Evolutionary conservation across 2,888 invertebrate genomes (phyloP), one percentile per base, ranked within the genome.

Genomic region (Sympetrum striolatum): DNA sequence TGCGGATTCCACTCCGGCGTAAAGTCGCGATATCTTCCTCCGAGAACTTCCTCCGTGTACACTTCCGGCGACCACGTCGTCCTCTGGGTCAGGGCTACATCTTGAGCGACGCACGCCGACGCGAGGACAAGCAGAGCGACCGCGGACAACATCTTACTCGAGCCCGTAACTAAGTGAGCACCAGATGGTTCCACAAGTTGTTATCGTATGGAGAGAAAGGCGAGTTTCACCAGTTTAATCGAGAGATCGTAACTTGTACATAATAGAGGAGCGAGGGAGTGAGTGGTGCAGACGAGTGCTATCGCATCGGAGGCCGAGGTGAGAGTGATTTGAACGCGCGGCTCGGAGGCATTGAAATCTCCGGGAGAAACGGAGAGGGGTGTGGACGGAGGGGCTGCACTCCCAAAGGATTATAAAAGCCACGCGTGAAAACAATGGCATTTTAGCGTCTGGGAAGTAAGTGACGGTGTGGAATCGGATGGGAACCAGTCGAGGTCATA

Each of bases 11-110:
- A 31, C 10, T 8, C 35, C 35, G 60, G 31, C 0, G 86, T 12
- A 64, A 86, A 64, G 15, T 86, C 86, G 3, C 37, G 31, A 31
- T 35, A n/a, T 12, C 31, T 35, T 10, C 48, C 82, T 82, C 53
- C 73, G 15, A 35, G 35, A 15, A 60, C 60, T 37, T 94, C 94
- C 73, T 93, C 93, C 79, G 94, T 94, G 79, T 93, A 93, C 37
- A 93, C 93, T 90, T 93, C 91, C 0, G 93, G 93, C 18, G 93
- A 93, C 91, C 93, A 93, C 60, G 94, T 92, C 90, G 93, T 93
- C 90, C 93, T 91, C 91, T 91, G 92, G 91, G 92, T 64, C 90
- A 91, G 73, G 86, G 91, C 86, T 90, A 91, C 90, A 22, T 86
- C 86, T 35, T 86, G 86, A 14, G 86, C 58, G 12, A 4, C 60